Base-by-base conservation (phyloP, 2,888 invertebrate species). In the Argyra leucocephala region DNA sequence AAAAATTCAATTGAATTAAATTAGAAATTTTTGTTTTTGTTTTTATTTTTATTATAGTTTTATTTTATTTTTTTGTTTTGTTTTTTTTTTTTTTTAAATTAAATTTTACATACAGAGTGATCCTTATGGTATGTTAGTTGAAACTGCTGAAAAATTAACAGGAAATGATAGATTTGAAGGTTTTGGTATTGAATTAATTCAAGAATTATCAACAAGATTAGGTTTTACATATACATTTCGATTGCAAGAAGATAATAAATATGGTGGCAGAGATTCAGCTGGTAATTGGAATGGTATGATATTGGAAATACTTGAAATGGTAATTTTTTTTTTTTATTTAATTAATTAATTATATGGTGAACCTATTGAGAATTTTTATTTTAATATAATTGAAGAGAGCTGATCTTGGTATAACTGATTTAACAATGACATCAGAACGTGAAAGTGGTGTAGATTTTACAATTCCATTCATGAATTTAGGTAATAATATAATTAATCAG, bases 381-480 rank as follows among this genome's bases (percentile, higher is more conserved):
- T 64, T 21, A n/a, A 31, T 21, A 15, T 12, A 48, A 70, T 81
- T 83, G 31, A 77, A 94, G 93, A 84, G 86, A 76, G 93, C 90
- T 5, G 91, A 96, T 79, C 84, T 97, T 73, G 96, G 93, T 0
- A 92, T 97, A 36, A 93, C 94, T 1, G 96, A 96, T 75, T 82
- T 97, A 69, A 90, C 91, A 0, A 89, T 91, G 68, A 96, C 96
- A 2, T 88, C 95, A 37, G 88, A 90, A 68, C 84, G 97, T 57
- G 92, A 95, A 75, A 85, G 85, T 73, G 92, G 88, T 15, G 93
- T 94, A 0, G 96, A 96, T 78, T 97, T 97, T 75, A 95, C 96
- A 0, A 91, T 91, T 80, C 96, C 96, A 0, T 97, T 96, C 76
- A 93, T 97, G 91, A 94, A 93, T 78, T 83, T 96, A 69, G 88